Percentiles rank a stretch among this genome's conserved stretches.
Evolutionary conservation across 2,888 invertebrate genomes (phyloP).

Genomic region (Caenorhabditis sp.): DNA sequence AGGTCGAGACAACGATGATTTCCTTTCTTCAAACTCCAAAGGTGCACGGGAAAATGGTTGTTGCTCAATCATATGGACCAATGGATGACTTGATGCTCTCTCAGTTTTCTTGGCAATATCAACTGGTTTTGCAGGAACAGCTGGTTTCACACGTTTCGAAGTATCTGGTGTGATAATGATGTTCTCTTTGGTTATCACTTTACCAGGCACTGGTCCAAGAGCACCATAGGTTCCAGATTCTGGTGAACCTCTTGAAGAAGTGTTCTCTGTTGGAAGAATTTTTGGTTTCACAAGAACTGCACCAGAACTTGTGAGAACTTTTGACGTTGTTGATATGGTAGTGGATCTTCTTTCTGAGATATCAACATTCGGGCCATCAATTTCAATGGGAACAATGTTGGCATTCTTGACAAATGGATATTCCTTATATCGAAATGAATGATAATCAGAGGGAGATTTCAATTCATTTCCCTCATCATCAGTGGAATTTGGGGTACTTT

Average conservation of each 20-base stretch:
- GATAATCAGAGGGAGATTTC: constrained; percentile 43
- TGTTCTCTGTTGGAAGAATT: constrained; percentile 45
- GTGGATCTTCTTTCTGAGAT: constrained; percentile 25
- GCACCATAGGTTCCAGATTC: constrained; percentile 58
- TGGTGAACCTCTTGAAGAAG: constrained; percentile 37
- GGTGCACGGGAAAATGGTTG: constrained; percentile 40
- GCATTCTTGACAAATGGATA: constrained; percentile 42
- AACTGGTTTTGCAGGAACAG: constrained; percentile 24
- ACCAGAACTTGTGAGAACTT: constrained; percentile 52
- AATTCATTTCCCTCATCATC: constrained; percentile 47
- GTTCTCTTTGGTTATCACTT: constrained; percentile 62
- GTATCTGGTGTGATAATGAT: constrained; percentile 66
- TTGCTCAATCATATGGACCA: constrained; percentile 49
- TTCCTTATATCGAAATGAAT: constrained; percentile 45
- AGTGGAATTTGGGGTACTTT: constrained; percentile 47
- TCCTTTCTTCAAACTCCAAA: constrained; percentile 31
- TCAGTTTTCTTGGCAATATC: constrained; percentile 28
- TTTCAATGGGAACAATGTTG: constrained; percentile 61
- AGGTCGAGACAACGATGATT: constrained; percentile 46
- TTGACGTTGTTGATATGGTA: constrained; percentile 32
- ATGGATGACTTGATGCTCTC: constrained; percentile 34
- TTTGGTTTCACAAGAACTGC: constrained; percentile 53
- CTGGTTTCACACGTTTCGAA: constrained; percentile 63
- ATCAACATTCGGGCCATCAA: constrained; percentile 64
- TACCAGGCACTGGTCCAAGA: constrained; percentile 63